Base-by-base conservation (phyloP, 1,140 invertebrate genomes). In the Anthonomus grandis region DNA sequence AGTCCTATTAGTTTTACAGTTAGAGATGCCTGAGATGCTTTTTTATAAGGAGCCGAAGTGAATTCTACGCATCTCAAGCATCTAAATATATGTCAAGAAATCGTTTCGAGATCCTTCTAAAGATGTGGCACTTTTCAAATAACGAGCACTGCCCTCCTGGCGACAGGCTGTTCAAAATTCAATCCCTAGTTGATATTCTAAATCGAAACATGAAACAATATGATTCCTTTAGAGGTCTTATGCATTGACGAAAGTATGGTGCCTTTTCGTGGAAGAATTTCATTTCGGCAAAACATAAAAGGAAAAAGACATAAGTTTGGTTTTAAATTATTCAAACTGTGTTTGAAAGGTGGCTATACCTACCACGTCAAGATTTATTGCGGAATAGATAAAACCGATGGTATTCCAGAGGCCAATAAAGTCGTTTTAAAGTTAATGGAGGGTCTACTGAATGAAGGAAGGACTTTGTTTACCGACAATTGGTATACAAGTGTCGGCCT, bases 401-500 rank as follows among this genome's bases (percentile, higher is more conserved):
- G 25, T 51, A 12, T 19, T 2, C 48, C 48, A 38, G 62, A 57
- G 52, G 12, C 49, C 39, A 36, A 24, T 21, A 54, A 58, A 12
- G 55, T 62, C 3, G 60, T 62, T 8, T 31, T 55, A 23, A 21
- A 36, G 9, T 23, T 62, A 9, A 34, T 25, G 21, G 54, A 57
- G 31, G 34, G 46, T 46, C 27, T 57, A 17, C 38, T 65, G 21
- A 54, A 57, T 42, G n/a, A 9, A 17, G 57, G 47, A 15, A 49
- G 41, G 25, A 55, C 41, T 23, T 18, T 51, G 23, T 67, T 52
- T 64, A 67, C 64, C 6, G 62, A 62, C 50, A 71, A 64, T 53
- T 76, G 64, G 64, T 77, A 75, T 57, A 73, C 68, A 19, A 76
- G 74, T 63, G 60, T 76, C 49, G 23, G 67, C 42, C 63, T 78